phyloP scores from a whole-genome alignment of 2,888 invertebrate genomes.

The Adineta ricciae region DNA sequence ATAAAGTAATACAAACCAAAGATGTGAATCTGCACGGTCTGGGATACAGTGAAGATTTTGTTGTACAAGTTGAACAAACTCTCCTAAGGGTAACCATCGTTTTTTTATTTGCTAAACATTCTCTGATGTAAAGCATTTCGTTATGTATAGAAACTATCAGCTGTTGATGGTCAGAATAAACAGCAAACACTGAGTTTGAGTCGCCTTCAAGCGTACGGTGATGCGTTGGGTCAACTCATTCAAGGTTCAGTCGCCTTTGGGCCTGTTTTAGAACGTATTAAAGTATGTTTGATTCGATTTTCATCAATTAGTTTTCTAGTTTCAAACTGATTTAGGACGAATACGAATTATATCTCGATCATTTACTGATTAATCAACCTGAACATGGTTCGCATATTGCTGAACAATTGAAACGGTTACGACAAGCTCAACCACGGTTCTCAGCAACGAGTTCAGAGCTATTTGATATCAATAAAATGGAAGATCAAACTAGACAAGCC shows the following conservation, averaged over 20 bases:
- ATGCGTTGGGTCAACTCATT: background rate
- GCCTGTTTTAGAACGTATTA: background rate
- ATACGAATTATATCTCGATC: constrained; percentile 4
- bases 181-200: background rate
- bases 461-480: background rate
- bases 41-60: constrained; percentile 21
- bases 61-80: background rate
- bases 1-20: background rate
- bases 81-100: background rate
- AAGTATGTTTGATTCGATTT: background rate
- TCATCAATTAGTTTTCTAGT: background rate
- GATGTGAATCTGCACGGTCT: constrained; percentile 8
- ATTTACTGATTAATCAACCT: constrained; percentile 19
- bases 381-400: background rate
- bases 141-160: background rate
- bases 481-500: background rate
- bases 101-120: too few relatives aligned
- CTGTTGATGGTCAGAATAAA: background rate
- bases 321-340: background rate
- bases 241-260: constrained; percentile 10
- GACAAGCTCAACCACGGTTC: background rate
- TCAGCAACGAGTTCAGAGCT: background rate
- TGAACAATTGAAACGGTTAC: constrained; percentile 21
- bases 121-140: background rate
- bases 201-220: constrained; percentile 3